Evolutionary conservation across 2,113 vertebrate species (phyloP), one percentile per base, ranked within the genome.

Genomic region (Orthonyx spaldingii): DNA sequence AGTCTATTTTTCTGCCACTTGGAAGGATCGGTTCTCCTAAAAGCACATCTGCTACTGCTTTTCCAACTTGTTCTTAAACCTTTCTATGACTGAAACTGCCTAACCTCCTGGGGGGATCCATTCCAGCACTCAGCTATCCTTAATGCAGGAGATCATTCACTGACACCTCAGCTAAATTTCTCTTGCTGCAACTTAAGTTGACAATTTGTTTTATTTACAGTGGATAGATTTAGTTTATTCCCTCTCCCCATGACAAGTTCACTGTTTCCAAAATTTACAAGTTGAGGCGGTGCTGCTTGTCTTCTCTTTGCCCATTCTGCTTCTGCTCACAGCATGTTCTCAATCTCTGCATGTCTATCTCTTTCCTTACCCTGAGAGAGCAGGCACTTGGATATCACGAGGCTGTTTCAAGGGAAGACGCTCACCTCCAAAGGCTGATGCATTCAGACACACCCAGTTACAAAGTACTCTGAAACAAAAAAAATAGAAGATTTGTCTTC

Each of bases 401-500:
- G 49, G 80, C 72, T 87, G 41, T 49, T 90, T 95, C 88, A 96
- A 39, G 76, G 78, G 47, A 88, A 81, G 85, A 41, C 0, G 21
- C 26, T 90, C 68, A 35, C 88, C 23, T 92, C 76, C 90, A 84
- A 90, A 75, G 72, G 60, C 69, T 86, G 72, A 88, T 42, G 69
- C 69, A 84, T 89, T 81, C 94, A 93, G 79, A 68, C 80, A 81
- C 79, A 42, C 68, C 6, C 56, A 49, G 53, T 75, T 44, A 89
- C 26, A 87, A 88, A 75, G 49, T 14, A 71, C 7, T 87, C 96
- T 97, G 93, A 68, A 96, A 94, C 3, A 63, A 77, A 12, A 95
- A 87, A 84, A 87, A 79, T 10, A 87, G 42, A 77, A 66, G 3
- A 86, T 88, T 80, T 80, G 12, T 63, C 37, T 88, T 93, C 56